Conservation (phyloP, 1,140 invertebrate genomes). For the Tetragonula clypearis region DNA sequence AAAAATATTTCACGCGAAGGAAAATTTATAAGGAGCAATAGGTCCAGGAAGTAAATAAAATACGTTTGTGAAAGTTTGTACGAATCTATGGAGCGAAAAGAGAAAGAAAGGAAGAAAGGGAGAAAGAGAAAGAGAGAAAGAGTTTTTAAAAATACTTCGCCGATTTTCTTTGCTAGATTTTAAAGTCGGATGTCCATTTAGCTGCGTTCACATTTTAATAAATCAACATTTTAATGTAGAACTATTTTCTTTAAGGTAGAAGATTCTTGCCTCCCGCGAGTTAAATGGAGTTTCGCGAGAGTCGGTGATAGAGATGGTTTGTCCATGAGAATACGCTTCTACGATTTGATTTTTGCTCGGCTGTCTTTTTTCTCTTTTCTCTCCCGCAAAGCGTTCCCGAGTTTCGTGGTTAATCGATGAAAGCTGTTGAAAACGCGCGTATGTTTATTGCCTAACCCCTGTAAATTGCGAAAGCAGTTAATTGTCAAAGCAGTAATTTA, state of each 20-base stretch:
- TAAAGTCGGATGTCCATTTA: background rate
- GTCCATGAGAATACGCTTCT: background rate
- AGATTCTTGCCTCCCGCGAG: too few relatives aligned
- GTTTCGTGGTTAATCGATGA: slow-evolving; percentile 6
- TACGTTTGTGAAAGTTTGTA: background rate
- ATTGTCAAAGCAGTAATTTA: too few relatives aligned
- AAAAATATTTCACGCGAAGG: background rate
- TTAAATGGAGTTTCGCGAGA: too few relatives aligned
- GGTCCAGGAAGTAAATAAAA: too few relatives aligned
- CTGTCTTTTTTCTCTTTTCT: too few relatives aligned
- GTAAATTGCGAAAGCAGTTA: background rate
- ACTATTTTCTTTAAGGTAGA: too few relatives aligned
- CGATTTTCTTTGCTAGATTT: background rate
- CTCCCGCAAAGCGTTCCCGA: background rate
- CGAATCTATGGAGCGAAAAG: background rate
- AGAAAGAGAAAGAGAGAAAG: too few relatives aligned
- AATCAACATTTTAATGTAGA: background rate
- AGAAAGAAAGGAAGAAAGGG: too few relatives aligned
- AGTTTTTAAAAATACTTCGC: background rate
- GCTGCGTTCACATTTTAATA: background rate
- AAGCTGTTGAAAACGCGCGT: background rate
- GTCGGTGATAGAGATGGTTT: background rate
- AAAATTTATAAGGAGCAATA: background rate
- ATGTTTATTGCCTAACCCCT: background rate
- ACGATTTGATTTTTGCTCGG: background rate